Evolutionary conservation across 2,113 vertebrate genomes (phyloP), one percentile per base, ranked within the genome.

Genomic region (Tenebrosternarchus preto): DNA sequence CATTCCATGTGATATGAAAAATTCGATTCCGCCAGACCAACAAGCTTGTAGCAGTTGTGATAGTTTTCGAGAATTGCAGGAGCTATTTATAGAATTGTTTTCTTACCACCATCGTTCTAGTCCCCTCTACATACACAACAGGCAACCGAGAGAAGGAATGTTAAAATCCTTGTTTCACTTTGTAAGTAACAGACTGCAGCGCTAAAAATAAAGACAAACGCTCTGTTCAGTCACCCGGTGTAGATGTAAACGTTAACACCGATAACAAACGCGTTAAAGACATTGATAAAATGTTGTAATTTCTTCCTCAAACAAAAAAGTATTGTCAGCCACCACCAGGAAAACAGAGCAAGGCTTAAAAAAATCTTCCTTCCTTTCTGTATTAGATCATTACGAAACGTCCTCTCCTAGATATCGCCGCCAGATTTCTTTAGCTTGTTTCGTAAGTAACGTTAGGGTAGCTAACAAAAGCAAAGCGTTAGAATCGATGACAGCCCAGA

Each of bases 351-450:
- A 86, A 84, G 86, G 84, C 67, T 86, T 80, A 84, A 87, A 83
- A 84, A 71, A 60, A 90, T 85, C 90, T 90, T 91, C 90, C 90
- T 91, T 91, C 91, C 90, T 91, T 86, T 93, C 88, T 89, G 87
- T 91, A 91, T 91, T 85, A 84, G 85, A 87, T 89, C 90, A 88
- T 92, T 90, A 92, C 91, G 91, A 92, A 90, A 92, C 89, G 90
- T 92, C 91, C 91, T 86, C 86, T 29, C 63, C 43, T 50, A 53
- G 73, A 69, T 67, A 68, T 66, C 31, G 61, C 46, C 55, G 64
- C 60, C 74, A 60, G 73, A 77, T 70, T 77, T 80, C 73, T 85
- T 61, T 46, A 63, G 55, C 68, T 67, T 33, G 81, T 60, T 68
- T 73, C 68, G n/a, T n/a, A 80, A 82, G 72, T 33, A 19, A 50